Evolutionary conservation across 2,113 vertebrate species (phyloP).

Genomic region (Phaethornis superciliosus): DNA sequence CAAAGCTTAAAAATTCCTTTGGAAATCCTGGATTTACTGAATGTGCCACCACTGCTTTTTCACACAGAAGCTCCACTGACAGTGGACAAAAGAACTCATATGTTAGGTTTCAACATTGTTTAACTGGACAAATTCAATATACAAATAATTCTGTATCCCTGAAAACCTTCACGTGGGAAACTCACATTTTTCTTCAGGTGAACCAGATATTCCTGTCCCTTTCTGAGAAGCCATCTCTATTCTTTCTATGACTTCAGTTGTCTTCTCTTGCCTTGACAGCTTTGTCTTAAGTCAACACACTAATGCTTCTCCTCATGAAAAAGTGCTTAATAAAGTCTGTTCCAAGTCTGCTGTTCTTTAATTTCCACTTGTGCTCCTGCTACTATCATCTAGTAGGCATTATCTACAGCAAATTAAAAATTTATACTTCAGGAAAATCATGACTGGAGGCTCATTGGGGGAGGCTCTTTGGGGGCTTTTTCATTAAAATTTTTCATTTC

Average conservation of each 20-base stretch:
- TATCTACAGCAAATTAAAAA: slow-evolving; percentile 58
- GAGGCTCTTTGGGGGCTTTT: not conserved
- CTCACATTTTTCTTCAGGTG: not conserved
- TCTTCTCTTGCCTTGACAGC: not conserved
- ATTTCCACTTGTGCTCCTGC: slow-evolving; percentile 36
- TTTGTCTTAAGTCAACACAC: not conserved
- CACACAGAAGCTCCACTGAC: rapidly evolving
- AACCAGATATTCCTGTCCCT: not conserved
- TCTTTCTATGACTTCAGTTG: not conserved
- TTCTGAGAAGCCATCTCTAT: not conserved
- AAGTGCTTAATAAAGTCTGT: not conserved
- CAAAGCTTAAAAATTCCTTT: not conserved
- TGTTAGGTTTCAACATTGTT: not conserved
- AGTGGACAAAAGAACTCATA: not conserved
- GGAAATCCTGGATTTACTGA: not conserved
- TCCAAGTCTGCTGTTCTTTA: slow-evolving; percentile 11
- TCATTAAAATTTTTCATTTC: slow-evolving; percentile 37
- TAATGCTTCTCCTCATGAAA: not conserved
- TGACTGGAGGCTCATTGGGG: not conserved
- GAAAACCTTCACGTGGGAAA: not conserved
- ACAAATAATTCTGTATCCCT: not conserved
- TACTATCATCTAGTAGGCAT: slow-evolving; percentile 41
- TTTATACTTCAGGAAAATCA: slow-evolving; percentile 26
- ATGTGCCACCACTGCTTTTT: not conserved
- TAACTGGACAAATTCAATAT: not conserved